These are phyloP conservation scores for Neodiprion pinetum DNA, from an alignment of 1,140 invertebrate genomes.

Conservation along the genomic window DNA sequence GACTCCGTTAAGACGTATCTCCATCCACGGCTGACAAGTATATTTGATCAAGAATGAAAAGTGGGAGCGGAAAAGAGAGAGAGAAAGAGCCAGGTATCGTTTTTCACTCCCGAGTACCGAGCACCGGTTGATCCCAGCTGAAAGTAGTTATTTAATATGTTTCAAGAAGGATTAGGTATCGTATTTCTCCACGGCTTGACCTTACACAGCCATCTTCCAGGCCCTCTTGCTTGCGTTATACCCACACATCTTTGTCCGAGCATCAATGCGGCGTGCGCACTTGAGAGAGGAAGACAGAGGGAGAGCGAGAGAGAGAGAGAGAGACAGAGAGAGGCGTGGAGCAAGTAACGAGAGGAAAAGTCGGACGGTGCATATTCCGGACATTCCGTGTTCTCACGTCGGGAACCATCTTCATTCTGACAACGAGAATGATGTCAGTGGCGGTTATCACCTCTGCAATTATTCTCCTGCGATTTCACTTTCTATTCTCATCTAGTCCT, in stretches of 20 bases:
- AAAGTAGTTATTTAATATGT: slow-evolving; percentile 56
- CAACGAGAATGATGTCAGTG: no score
- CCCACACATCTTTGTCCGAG: not conserved
- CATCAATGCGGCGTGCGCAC: no score
- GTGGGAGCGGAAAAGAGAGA: slow-evolving; percentile 8
- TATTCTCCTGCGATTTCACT: no score
- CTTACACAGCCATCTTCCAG: slow-evolving; percentile 10
- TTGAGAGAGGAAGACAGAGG: no score
- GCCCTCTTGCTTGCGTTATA: not conserved
- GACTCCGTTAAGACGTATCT: not conserved
- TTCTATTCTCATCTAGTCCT: no score
- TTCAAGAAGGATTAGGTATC: slow-evolving; percentile 52
- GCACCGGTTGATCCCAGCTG: slow-evolving; percentile 24
- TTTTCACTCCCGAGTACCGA: slow-evolving; percentile 28
- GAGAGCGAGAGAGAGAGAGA: no score
- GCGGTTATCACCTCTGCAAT: no score
- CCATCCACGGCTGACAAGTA: slow-evolving; percentile 10
- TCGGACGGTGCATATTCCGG: no score
- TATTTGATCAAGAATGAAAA: slow-evolving; percentile 19
- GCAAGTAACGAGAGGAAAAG: no score
- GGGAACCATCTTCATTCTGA: no score
- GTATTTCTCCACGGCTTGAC: slow-evolving; percentile 47
- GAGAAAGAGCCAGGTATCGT: slow-evolving; percentile 30
- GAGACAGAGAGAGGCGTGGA: no score
- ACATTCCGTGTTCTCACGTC: no score